Evolutionary conservation across 1,140 invertebrate species (phyloP), one percentile per base, ranked within the genome.

Genomic region (Drosophila jambulina): DNA sequence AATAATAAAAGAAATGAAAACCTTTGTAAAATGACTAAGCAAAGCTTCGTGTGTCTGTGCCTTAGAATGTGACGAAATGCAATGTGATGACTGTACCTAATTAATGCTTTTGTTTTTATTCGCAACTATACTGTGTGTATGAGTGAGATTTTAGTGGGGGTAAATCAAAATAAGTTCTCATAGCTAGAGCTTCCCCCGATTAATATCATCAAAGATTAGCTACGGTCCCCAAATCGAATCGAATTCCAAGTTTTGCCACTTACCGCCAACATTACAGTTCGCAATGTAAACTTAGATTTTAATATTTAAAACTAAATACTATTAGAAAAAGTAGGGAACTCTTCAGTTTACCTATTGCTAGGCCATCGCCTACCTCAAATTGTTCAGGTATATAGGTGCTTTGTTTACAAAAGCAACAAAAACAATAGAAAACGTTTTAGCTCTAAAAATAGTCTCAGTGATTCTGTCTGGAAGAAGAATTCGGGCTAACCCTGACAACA

Each of bases 201-300:
- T 36, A 40, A 45, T 32, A 75, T 69, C 23, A 51, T 43, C 17
- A 53, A 53, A 49, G 13, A 46, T 49, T 54, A 63, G 25, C 77
- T 88, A 82, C 62, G 40, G 13, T 48, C 49, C 43, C 49, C 51
- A 78, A 75, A 62, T 65, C 42, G 29, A 71, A 54, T 59, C 45
- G 57, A 60, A 60, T 77, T 64, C 53, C 43, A 81, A 54, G 32
- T 32, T 82, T 82, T 87, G 84, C 80, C 85, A 88, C 84, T 88
- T 88, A 88, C 84, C 84, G 84, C 85, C 85, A 29, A 90, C 85
- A 88, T 64, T 90, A 82, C 85, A 88, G 64, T 88, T 88, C 84
- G 84, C 85, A 88, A 90, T 88, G 85, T 80, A 84, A 88, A 84
- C 77, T 84, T 88, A 90, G 68, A 72, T 38, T 77, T 69, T 78